Percentiles rank a stretch among this genome's conserved stretches.
phyloP scores from a whole-genome alignment of 2,113 vertebrate genomes.

The Rhea pennata region DNA sequence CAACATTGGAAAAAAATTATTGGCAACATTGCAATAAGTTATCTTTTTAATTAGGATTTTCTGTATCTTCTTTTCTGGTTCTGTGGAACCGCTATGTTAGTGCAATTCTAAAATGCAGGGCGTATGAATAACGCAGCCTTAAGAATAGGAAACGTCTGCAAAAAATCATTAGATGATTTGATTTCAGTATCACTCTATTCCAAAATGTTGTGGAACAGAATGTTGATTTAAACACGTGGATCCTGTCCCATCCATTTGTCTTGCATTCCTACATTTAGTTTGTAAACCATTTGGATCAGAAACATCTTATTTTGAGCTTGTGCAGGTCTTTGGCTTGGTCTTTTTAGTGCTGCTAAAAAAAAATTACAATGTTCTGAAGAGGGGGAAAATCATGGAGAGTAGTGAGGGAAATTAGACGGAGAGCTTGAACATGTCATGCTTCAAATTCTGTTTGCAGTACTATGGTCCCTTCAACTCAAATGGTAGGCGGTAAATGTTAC shows the following conservation, averaged over 20 bases:
- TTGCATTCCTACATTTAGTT: background rate
- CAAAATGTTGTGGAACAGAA: background rate
- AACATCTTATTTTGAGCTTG: background rate
- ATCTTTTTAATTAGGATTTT: background rate
- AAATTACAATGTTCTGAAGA: background rate
- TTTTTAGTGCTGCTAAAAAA: background rate
- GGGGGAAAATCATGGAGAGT: background rate
- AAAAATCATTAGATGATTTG: background rate
- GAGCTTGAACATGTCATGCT: accelerated
- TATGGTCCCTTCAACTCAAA: background rate
- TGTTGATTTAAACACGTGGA: background rate
- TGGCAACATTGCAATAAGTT: background rate
- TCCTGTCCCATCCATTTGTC: background rate
- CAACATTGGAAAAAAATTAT: background rate
- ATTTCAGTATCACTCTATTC: background rate
- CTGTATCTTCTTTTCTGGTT: background rate
- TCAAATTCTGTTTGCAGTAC: background rate
- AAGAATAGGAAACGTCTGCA: background rate
- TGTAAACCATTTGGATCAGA: background rate
- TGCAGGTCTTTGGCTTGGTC: background rate
- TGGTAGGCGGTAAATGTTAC: background rate
- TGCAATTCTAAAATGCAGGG: background rate
- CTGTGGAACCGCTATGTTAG: background rate
- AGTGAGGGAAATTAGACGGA: background rate
- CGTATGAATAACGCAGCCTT: background rate